These are phyloP conservation scores for Manis pentadactyla DNA, from an alignment of 2,797 vertebrate species.

Conservation along the genomic window DNA sequence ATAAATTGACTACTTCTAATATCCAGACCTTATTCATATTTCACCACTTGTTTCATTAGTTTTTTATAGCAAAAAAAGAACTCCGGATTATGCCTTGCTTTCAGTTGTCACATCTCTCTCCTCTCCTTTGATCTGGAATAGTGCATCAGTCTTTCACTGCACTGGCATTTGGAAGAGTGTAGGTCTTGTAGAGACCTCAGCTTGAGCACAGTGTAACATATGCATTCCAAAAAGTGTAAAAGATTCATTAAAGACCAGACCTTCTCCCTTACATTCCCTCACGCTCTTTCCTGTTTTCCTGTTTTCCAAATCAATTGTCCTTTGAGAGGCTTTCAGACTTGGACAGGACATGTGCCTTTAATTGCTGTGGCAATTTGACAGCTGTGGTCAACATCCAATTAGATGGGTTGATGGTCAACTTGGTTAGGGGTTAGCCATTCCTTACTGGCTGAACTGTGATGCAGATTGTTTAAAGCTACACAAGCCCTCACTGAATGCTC, in stretches of 20 bases:
- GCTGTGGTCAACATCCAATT: not conserved
- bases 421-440: not conserved
- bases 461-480: not conserved
- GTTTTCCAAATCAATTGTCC: not conserved
- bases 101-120: not conserved
- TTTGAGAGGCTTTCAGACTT: not conserved
- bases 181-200: not conserved
- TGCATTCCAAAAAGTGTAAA: not conserved
- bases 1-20: not conserved
- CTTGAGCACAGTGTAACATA: not conserved
- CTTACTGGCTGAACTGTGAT: not conserved
- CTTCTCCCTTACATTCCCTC: not conserved
- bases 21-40: not conserved
- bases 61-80: slow-evolving; percentile 11
- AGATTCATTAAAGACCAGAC: not conserved
- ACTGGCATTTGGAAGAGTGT: not conserved
- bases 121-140: not conserved
- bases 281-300: not conserved
- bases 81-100: not conserved
- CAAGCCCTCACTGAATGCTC: not conserved
- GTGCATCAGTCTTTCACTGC: not conserved
- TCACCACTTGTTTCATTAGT: not conserved
- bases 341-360: not conserved
- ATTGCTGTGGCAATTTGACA: not conserved
- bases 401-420: not conserved